phyloP scores from a whole-genome alignment of 37 sponge, comb jelly and placozoan species.

The Beroe forskalii region DNA sequence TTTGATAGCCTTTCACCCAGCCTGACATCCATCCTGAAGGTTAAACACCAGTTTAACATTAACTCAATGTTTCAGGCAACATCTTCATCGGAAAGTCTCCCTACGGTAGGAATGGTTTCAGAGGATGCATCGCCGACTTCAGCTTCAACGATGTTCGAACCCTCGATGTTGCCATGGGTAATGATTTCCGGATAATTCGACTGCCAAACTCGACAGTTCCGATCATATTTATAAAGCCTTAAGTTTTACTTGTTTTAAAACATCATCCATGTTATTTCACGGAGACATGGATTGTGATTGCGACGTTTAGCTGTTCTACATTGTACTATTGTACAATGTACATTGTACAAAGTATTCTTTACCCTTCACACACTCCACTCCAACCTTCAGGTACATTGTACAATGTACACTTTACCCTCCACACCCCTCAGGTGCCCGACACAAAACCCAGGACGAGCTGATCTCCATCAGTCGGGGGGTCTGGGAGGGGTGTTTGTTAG shows the following conservation, averaged over 20 bases:
- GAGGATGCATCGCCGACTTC: constrained; percentile 9
- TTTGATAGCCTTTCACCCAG: no score
- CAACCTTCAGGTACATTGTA: background rate
- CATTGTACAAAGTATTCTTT: no score
- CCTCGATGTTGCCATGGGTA: constrained; percentile 38
- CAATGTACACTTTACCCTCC: no score
- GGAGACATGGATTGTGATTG: background rate
- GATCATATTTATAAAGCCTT: no score
- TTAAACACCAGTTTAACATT: background rate
- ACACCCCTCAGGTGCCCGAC: background rate
- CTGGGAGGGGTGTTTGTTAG: background rate
- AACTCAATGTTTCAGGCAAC: background rate
- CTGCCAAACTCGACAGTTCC: no score
- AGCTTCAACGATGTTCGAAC: constrained; percentile 30
- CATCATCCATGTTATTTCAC: no score
- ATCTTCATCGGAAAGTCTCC: constrained; percentile 37
- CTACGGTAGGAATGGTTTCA: background rate
- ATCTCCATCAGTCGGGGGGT: background rate
- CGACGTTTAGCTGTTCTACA: background rate
- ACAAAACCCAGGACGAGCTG: background rate
- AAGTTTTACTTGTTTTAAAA: no score
- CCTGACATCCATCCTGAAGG: no score
- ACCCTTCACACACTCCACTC: background rate
- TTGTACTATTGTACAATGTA: no score
- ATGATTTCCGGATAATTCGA: no score